A percentile compares a stretch with the other conserved stretches of the same genome.
These are phyloP conservation scores for Poeciliopsis paucimaculata DNA, from an alignment of 2,797 vertebrate species.

Conservation along the genomic window DNA sequence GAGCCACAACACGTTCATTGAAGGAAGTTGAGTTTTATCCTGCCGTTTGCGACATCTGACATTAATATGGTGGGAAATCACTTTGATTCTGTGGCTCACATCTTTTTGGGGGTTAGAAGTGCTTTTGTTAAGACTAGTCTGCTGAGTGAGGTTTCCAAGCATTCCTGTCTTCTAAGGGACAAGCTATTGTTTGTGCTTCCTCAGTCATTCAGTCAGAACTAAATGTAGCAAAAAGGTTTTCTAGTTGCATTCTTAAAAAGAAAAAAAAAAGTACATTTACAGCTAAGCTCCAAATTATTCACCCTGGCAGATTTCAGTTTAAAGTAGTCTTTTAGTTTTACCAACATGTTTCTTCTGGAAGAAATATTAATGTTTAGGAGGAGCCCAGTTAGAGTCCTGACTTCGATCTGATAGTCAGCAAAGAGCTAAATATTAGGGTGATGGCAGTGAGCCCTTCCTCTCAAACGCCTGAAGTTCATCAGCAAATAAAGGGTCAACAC, in stretches of 20 bases:
- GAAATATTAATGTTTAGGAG: neutral
- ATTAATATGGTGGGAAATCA: slow-evolving; percentile 63
- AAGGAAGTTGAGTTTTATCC: slow-evolving; percentile 43
- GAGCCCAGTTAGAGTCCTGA: neutral
- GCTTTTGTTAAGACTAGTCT: slow-evolving; percentile 46
- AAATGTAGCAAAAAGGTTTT: slow-evolving; percentile 25
- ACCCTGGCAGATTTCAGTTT: neutral
- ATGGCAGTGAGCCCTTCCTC: neutral
- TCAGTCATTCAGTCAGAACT: slow-evolving; percentile 20
- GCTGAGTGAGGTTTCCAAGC: slow-evolving; percentile 50
- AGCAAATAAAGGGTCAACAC: neutral
- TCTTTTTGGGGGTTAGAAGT: slow-evolving; percentile 56
- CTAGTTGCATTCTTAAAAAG: slow-evolving; percentile 18
- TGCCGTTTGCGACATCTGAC: slow-evolving; percentile 34
- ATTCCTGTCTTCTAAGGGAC: slow-evolving; percentile 42
- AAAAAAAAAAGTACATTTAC: neutral
- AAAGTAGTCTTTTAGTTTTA: neutral
- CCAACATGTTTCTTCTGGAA: neutral
- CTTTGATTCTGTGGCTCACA: slow-evolving; percentile 57
- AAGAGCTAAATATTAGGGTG: neutral
- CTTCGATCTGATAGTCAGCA: neutral
- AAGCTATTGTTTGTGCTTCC: slow-evolving; percentile 33
- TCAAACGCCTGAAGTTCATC: neutral
- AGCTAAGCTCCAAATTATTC: neutral
- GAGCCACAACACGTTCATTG: slow-evolving; percentile 37